Conservation (phyloP, 2,797 vertebrate genomes). For the Gymnopithys bicolor region DNA sequence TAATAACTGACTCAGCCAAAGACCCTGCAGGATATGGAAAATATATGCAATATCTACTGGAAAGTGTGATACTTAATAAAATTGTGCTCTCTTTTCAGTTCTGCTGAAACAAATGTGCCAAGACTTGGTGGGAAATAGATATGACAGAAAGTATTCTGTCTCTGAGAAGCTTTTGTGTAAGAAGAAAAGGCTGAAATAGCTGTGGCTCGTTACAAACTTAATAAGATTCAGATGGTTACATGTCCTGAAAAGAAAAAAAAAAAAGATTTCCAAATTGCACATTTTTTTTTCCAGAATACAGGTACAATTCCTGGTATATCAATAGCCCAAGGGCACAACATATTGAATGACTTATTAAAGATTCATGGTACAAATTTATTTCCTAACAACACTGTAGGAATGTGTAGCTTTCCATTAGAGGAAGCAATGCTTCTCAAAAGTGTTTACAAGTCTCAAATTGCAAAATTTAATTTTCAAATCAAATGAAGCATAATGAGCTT, state of each 20-base stretch:
- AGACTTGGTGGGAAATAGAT: background rate
- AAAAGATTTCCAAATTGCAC: constrained; percentile 20
- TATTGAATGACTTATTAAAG: constrained; percentile 68
- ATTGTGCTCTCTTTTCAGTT: background rate
- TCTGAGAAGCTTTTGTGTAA: background rate
- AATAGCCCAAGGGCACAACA: constrained; percentile 56
- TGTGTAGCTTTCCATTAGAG: constrained; percentile 35
- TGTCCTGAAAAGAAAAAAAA: constrained; percentile 7
- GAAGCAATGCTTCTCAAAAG: constrained; percentile 29
- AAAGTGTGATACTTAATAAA: background rate
- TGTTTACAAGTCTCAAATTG: constrained; percentile 59
- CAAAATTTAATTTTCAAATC: constrained; percentile 57
- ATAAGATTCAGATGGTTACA: constrained; percentile 31
- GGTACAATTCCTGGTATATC: constrained; percentile 28
- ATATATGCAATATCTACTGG: background rate
- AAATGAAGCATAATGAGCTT: constrained; percentile 46
- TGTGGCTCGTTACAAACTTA: constrained; percentile 39
- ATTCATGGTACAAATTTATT: constrained; percentile 62
- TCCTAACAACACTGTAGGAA: constrained; percentile 19
- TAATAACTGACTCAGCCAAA: constrained; percentile 20
- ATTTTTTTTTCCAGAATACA: constrained; percentile 35
- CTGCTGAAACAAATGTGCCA: background rate
- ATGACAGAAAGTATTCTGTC: background rate
- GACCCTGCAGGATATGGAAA: constrained; percentile 17
- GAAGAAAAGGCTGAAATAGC: background rate